A percentile compares a stretch with the other conserved stretches of the same genome.
phyloP scores from a whole-genome alignment of 1,140 invertebrate genomes.

The Euwallacea similis region DNA sequence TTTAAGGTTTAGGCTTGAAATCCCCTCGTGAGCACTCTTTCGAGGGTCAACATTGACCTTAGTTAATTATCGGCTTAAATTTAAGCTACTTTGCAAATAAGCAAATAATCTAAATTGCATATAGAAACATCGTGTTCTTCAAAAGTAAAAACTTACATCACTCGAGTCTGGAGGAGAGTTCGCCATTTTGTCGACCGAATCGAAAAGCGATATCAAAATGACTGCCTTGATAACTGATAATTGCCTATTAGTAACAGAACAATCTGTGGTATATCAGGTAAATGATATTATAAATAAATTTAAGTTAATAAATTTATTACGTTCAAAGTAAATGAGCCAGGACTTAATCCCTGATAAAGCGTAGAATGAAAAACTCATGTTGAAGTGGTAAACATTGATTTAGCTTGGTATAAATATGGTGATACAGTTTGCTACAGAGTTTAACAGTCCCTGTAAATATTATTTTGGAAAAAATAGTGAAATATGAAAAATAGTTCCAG shows the following conservation, averaged over 20 bases:
- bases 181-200: slow-evolving; percentile 23
- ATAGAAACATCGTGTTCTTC: too few relatives aligned
- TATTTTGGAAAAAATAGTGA: too few relatives aligned
- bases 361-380: slow-evolving; percentile 21
- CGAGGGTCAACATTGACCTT: too few relatives aligned
- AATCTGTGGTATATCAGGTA: slow-evolving; percentile 29
- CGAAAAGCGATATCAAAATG: slow-evolving; percentile 30
- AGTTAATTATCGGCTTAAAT: too few relatives aligned
- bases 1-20: too few relatives aligned
- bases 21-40: too few relatives aligned
- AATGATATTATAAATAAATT: slow-evolving; percentile 41
- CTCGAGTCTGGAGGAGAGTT: neutral
- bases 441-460: too few relatives aligned
- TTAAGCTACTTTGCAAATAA: too few relatives aligned
- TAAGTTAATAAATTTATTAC: slow-evolving; percentile 38
- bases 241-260: slow-evolving; percentile 35
- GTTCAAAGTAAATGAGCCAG: slow-evolving; percentile 16
- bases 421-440: too few relatives aligned
- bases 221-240: slow-evolving; percentile 34
- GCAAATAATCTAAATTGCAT: too few relatives aligned
- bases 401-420: slow-evolving; percentile 24
- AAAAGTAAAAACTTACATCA: too few relatives aligned
- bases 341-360: slow-evolving; percentile 35
- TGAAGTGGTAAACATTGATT: slow-evolving; percentile 32
- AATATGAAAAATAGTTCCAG: too few relatives aligned